phyloP scores from a whole-genome alignment of 2,888 invertebrate genomes.

The Scaptomyza cyrtandrae region DNA sequence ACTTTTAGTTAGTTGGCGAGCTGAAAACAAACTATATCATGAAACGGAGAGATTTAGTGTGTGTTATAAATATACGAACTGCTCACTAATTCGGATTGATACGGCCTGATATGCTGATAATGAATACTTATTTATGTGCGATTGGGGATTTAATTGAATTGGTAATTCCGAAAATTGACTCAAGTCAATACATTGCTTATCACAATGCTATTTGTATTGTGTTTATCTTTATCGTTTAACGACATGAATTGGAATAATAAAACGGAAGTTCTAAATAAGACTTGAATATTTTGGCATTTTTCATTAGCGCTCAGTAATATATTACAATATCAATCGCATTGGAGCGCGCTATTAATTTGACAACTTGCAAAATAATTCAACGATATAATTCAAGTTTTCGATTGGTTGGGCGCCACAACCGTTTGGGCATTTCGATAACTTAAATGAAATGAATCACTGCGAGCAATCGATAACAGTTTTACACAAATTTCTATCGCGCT shows the following conservation, averaged over 20 bases:
- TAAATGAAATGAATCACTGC: constrained; percentile 24
- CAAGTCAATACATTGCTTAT: constrained; percentile 41
- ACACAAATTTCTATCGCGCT: constrained; percentile 43
- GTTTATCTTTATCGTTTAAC: constrained; percentile 42
- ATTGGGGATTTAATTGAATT: constrained; percentile 37
- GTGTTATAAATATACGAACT: constrained; percentile 9
- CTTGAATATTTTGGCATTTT: constrained; percentile 17
- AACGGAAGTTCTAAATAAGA: constrained; percentile 38
- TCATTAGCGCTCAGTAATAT: constrained; percentile 2
- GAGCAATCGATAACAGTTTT: constrained; percentile 30
- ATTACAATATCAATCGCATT: background rate
- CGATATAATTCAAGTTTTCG: background rate
- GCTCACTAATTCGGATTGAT: constrained; percentile 22
- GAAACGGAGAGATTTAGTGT: constrained; percentile 21
- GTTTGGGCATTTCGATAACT: constrained; percentile 20
- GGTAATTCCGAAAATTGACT: constrained; percentile 25
- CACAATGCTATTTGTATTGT: constrained; percentile 9
- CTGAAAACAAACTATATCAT: constrained; percentile 34
- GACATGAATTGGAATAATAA: constrained; percentile 19
- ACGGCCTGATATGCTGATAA: constrained; percentile 56
- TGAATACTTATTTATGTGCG: constrained; percentile 32
- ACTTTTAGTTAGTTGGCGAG: constrained; percentile 27
- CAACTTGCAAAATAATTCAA: background rate
- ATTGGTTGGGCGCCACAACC: constrained; percentile 15
- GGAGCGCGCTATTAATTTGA: constrained; percentile 3